Percentiles rank a stretch among this genome's conserved stretches.
phyloP scores from a whole-genome alignment of 2,888 invertebrate genomes.

The Aplocera efformata region DNA sequence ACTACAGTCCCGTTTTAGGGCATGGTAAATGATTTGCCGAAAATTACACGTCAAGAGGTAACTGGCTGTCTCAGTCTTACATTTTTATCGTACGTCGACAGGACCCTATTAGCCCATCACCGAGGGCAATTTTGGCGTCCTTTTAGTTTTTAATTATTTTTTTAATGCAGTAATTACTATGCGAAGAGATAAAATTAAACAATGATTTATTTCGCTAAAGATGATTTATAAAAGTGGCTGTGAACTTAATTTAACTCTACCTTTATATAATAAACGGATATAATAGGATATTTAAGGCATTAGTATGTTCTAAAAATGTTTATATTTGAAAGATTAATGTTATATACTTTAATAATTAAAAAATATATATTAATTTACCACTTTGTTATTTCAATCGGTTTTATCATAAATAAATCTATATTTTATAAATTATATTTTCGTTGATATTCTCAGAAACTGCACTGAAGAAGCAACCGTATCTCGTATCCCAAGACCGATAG shows the following conservation, averaged over 20 bases:
- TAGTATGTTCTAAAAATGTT: too few relatives aligned
- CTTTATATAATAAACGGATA: too few relatives aligned
- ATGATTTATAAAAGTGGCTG: neutral
- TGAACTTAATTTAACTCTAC: neutral
- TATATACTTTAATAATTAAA: too few relatives aligned
- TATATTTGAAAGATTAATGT: too few relatives aligned
- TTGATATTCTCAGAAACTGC: slow-evolving; percentile 23
- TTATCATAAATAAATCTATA: slow-evolving; percentile 21
- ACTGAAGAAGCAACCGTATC: slow-evolving; percentile 26
- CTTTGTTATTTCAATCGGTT: slow-evolving; percentile 7
- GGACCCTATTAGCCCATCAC: slow-evolving; percentile 54
- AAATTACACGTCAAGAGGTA: slow-evolving; percentile 77
- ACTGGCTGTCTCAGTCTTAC: slow-evolving; percentile 65
- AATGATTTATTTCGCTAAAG: slow-evolving; percentile 5
- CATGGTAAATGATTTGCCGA: slow-evolving; percentile 68
- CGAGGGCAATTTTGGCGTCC: slow-evolving; percentile 38
- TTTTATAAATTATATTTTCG: slow-evolving; percentile 24
- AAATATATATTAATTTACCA: neutral
- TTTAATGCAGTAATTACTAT: slow-evolving; percentile 22
- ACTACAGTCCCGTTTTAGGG: slow-evolving; percentile 33
- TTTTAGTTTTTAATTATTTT: slow-evolving; percentile 29
- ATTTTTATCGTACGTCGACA: slow-evolving; percentile 70
- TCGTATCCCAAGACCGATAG: slow-evolving; percentile 25
- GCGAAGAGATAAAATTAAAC: slow-evolving; percentile 9
- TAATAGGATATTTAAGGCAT: too few relatives aligned